Evolutionary conservation across 2,797 vertebrate genomes (phyloP), one percentile per base, ranked within the genome.

Genomic region (Dendrocincla fuliginosa): DNA sequence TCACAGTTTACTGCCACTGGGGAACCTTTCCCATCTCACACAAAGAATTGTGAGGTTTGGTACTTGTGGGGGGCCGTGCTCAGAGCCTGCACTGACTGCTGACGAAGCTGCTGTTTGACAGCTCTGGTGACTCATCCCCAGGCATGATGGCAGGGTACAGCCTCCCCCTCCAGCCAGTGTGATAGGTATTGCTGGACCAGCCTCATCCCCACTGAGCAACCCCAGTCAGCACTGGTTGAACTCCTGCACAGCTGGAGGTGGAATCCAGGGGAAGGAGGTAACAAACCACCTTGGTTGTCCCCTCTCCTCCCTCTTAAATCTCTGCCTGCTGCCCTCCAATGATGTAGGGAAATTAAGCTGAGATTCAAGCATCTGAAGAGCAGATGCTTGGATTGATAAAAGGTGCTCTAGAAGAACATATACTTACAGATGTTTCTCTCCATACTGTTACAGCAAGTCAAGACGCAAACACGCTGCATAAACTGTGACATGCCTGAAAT

Each of bases 211-310:
- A 19, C n/a, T 17, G 37, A 63, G 17, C 16, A 68, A 4, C 1
- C 20, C 37, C 47, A 42, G 37, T 2, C 0, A 0, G 6, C 35
- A 49, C 53, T 1, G 1, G 5, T 5, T 1, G 3, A 73, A 79
- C 14, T 42, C 25, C 55, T 37, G 6, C 1, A 1, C 15, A 33
- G 5, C 10, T 37, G 25, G n/a, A 59, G 49, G 9, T 17, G 35
- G 44, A 70, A 90, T 16, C 17, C n/a, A 44, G 11, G 17, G 1
- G 13, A 55, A 85, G 68, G 16, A 80, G 60, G 5, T 18, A 52
- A 56, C 53, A 76, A 79, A 24, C 6, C 8, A 1, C 42, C 20
- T 49, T 42, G 13, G 6, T 10, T 74, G 10, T 42, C 15, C 15
- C 4, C 24, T 83, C 27, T 59, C 42, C 28, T 60, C 3, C 10